These are phyloP conservation scores for Callocephalon fimbriatum DNA, from an alignment of 2,113 vertebrate species.

Conservation along the genomic window DNA sequence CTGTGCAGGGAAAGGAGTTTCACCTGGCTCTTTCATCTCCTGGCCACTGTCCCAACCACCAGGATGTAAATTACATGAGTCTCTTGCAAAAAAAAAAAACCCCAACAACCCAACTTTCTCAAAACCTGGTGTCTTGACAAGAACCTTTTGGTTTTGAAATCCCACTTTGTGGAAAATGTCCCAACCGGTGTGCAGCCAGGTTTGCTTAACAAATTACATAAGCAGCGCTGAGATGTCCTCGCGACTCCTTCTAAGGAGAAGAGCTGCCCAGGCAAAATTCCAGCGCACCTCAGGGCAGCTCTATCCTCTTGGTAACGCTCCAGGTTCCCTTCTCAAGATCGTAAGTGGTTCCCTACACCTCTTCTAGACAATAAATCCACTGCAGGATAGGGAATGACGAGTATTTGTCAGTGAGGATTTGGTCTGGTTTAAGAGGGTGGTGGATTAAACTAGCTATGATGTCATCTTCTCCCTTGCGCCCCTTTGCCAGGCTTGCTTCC, in stretches of 20 bases:
- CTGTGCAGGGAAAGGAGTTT: not conserved
- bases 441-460: not conserved
- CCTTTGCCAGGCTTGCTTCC: not conserved
- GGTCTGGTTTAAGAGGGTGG: not conserved
- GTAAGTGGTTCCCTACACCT: not conserved
- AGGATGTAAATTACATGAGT: not conserved
- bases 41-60: not conserved
- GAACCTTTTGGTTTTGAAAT: not conserved
- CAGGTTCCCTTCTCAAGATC: not conserved
- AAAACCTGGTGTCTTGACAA: conserved; percentile 2
- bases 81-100: not conserved
- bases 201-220: not conserved
- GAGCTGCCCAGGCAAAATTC: not conserved
- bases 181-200: not conserved
- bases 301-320: not conserved
- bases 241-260: fast-evolving
- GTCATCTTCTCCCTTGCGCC: fast-evolving
- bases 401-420: not conserved
- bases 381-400: not conserved
- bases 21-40: not conserved
- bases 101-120: not conserved
- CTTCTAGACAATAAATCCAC: not conserved
- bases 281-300: fast-evolving
- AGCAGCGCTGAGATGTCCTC: not conserved
- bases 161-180: not conserved